These are phyloP conservation scores for Drosophila nr. medialis DNA, from an alignment of 2,888 invertebrate species.

Conservation along the genomic window DNA sequence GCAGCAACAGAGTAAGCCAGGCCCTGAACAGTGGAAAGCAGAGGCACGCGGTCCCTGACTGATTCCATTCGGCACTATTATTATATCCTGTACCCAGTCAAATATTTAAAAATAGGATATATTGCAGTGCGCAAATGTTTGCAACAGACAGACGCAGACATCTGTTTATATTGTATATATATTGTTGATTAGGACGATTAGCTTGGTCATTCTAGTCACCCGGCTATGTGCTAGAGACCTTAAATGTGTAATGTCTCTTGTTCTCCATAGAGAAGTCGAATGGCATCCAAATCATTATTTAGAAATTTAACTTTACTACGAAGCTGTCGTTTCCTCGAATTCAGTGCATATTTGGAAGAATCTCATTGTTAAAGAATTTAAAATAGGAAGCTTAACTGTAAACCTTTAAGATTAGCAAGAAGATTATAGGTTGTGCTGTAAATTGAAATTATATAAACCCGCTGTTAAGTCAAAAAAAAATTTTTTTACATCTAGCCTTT, in stretches of 20 bases:
- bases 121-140: neutral
- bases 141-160: neutral
- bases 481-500: neutral
- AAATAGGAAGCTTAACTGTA: neutral
- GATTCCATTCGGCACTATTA: neutral
- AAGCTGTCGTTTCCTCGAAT: neutral
- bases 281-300: neutral
- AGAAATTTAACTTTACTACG: neutral
- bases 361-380: neutral
- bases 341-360: neutral
- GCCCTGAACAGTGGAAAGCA: neutral
- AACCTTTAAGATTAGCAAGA: neutral
- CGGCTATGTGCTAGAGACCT: neutral
- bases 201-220: neutral
- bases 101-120: neutral
- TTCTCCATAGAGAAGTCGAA: too few species aligned
- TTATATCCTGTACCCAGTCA: neutral
- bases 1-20: slow-evolving; percentile 82
- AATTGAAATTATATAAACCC: neutral
- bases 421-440: neutral
- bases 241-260: neutral
- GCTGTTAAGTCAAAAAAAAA: neutral
- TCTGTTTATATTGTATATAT: neutral
- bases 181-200: neutral
- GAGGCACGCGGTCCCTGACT: neutral